A percentile compares a stretch with the other conserved stretches of the same genome.
phyloP scores from a whole-genome alignment of 2,113 vertebrate species.

The Dryoscopus gambensis region DNA sequence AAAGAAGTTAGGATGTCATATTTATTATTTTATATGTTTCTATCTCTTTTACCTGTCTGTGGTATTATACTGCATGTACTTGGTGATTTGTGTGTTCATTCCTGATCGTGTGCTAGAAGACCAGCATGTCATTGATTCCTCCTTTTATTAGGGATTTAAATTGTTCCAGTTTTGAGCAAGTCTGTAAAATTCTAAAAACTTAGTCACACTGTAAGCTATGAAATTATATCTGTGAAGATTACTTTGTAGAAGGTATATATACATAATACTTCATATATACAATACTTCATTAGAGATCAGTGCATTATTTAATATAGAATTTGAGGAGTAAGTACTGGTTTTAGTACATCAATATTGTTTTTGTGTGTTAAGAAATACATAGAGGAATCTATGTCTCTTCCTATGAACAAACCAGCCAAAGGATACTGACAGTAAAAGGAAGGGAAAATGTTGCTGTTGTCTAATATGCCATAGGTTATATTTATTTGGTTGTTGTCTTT shows the following conservation, averaged over 20 bases:
- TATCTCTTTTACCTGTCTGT: background rate
- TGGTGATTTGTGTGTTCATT: background rate
- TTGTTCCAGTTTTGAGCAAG: background rate
- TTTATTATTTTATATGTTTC: background rate
- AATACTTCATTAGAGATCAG: background rate
- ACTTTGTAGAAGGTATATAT: background rate
- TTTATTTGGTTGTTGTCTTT: background rate
- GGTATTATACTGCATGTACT: background rate
- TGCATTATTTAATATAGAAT: background rate
- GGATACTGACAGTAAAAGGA: background rate
- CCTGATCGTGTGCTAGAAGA: background rate
- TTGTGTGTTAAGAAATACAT: background rate
- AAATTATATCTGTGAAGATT: background rate
- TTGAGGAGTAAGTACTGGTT: background rate
- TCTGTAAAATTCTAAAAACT: background rate
- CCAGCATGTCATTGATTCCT: background rate
- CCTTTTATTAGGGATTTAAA: background rate
- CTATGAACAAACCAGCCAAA: background rate
- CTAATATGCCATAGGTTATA: background rate
- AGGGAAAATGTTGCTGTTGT: background rate
- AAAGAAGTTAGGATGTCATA: background rate
- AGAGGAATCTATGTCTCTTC: background rate
- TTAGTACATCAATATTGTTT: background rate
- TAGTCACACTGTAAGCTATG: background rate
- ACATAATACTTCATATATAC: background rate